Conservation (phyloP, 1,140 invertebrate species). For the Habropoda laboriosa region DNA sequence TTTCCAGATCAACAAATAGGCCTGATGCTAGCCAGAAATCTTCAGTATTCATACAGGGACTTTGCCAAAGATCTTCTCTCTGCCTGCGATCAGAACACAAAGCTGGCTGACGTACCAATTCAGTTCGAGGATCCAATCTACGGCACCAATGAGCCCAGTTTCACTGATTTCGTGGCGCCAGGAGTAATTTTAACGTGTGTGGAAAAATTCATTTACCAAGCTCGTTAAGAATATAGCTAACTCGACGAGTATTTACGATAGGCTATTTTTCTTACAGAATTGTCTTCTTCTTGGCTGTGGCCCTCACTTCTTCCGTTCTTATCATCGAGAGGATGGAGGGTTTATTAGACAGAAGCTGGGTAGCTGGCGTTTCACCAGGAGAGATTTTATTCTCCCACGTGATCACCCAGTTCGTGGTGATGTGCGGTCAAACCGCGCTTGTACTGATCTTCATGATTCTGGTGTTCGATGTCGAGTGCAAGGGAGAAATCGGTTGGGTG, state of each 20-base stretch:
- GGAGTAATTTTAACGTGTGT: slow-evolving; percentile 96
- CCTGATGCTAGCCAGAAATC: slow-evolving; percentile 89
- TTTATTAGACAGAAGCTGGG: slow-evolving; percentile 93
- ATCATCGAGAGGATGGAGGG: slow-evolving; percentile 95
- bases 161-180: slow-evolving; percentile 97
- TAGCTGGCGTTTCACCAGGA: slow-evolving; percentile 92
- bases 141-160: slow-evolving; percentile 92
- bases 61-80: slow-evolving; percentile 88
- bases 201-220: neutral
- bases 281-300: slow-evolving; percentile 96
- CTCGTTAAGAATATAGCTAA: too few species aligned
- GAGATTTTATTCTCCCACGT: slow-evolving; percentile 97
- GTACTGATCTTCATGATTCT: slow-evolving; percentile 95
- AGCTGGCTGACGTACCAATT: slow-evolving; percentile 91
- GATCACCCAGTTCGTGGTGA: slow-evolving; percentile 95
- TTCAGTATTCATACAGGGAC: slow-evolving; percentile 90
- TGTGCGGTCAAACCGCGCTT: slow-evolving; percentile 94
- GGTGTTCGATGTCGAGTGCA: slow-evolving; percentile 93
- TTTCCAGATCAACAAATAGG: slow-evolving; percentile 93
- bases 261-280: slow-evolving; percentile 85
- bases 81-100: slow-evolving; percentile 89
- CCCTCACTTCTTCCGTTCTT: slow-evolving; percentile 95
- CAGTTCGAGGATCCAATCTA: slow-evolving; percentile 93
- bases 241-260: neutral
- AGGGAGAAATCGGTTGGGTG: slow-evolving; percentile 92